These are phyloP conservation scores for Drosophila pachea DNA, from an alignment of 1,140 invertebrate genomes.

Conservation along the genomic window DNA sequence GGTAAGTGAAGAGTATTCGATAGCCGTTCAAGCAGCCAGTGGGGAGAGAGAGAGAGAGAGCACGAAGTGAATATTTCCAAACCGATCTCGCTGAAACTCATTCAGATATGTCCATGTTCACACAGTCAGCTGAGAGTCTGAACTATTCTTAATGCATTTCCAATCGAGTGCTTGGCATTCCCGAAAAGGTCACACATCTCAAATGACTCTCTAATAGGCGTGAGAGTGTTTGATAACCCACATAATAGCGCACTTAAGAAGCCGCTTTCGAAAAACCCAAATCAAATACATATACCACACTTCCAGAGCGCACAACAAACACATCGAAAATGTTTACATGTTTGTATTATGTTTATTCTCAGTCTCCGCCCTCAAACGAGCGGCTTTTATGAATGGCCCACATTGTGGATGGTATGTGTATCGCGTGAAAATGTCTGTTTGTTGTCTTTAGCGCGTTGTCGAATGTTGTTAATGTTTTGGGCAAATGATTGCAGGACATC, in stretches of 20 bases:
- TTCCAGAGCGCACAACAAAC: slow-evolving; percentile 6
- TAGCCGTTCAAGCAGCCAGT: no score
- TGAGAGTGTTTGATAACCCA: slow-evolving; percentile 56
- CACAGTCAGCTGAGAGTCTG: not conserved
- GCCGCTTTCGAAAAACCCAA: slow-evolving; percentile 19
- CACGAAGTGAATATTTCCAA: no score
- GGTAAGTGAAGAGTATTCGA: not conserved
- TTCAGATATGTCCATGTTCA: slow-evolving; percentile 1
- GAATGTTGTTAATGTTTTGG: slow-evolving; percentile 62
- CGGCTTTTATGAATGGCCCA: slow-evolving; percentile 64
- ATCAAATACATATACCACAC: slow-evolving; percentile 10
- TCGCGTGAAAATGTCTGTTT: slow-evolving; percentile 41
- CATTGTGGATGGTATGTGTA: slow-evolving; percentile 49
- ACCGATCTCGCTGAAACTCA: no score
- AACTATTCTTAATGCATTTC: slow-evolving; percentile 2
- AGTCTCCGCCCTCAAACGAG: not conserved
- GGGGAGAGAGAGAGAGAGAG: no score
- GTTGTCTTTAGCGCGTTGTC: slow-evolving; percentile 52
- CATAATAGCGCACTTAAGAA: slow-evolving; percentile 32
- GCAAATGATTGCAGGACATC: slow-evolving; percentile 42
- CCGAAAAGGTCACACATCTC: not conserved
- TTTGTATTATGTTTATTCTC: slow-evolving; percentile 23
- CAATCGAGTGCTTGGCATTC: slow-evolving; percentile 1
- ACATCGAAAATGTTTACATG: slow-evolving; percentile 25
- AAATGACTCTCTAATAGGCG: slow-evolving; percentile 13